These are phyloP conservation scores for Lophotriccus pileatus DNA, from an alignment of 2,797 vertebrate species.

Conservation along the genomic window DNA sequence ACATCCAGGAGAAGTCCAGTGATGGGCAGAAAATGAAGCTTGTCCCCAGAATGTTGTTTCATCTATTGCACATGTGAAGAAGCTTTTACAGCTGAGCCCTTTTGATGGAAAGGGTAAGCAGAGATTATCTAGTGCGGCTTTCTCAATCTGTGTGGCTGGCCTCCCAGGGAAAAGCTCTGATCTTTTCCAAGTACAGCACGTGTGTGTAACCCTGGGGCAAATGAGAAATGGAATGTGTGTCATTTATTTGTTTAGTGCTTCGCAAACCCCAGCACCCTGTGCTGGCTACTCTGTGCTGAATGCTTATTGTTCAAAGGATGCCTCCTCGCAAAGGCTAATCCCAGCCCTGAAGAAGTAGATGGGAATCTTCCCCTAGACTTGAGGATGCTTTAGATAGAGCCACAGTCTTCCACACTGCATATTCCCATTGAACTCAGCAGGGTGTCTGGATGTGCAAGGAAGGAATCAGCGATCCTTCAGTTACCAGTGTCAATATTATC, in stretches of 20 bases:
- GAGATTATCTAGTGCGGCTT: neutral
- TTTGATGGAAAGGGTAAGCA: neutral
- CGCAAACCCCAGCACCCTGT: neutral
- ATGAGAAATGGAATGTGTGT: constrained; percentile 29
- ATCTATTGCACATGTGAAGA: neutral
- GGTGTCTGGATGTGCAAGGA: neutral
- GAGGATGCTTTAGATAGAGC: neutral
- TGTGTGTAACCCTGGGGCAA: neutral
- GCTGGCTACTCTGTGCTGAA: neutral
- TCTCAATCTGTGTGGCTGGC: constrained; percentile 38
- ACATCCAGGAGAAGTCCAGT: neutral
- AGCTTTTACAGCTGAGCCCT: constrained; percentile 13
- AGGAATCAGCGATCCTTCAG: neutral
- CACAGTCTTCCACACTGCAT: neutral
- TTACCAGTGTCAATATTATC: constrained; percentile 2
- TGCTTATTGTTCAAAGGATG: constrained; percentile 2
- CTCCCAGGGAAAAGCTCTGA: constrained; percentile 8
- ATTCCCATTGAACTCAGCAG: neutral
- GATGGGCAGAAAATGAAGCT: neutral
- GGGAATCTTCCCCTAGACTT: neutral
- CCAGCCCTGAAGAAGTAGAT: neutral
- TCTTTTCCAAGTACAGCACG: neutral
- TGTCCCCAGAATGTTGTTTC: neutral
- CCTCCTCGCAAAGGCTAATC: neutral
- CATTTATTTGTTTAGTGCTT: constrained; percentile 52